Evolutionary conservation across 2,113 vertebrate genomes (phyloP).

Genomic region (Rattus rattus): DNA sequence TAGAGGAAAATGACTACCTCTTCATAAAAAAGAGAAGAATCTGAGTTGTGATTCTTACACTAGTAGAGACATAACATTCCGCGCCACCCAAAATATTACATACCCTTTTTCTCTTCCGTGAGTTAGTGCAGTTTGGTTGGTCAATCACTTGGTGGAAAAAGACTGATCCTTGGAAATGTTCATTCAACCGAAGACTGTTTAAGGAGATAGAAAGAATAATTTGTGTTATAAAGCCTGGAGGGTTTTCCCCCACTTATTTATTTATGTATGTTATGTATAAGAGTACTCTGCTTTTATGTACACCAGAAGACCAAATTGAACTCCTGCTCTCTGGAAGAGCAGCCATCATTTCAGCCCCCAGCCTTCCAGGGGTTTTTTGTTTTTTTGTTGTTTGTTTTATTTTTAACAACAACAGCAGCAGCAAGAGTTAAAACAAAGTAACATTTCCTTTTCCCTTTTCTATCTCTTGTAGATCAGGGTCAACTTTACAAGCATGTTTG

Average conservation of each 20-base stretch:
- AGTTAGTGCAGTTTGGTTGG: neutral
- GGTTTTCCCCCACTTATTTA: neutral
- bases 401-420: too few species aligned
- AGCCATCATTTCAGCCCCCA: too few species aligned
- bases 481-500: too few species aligned
- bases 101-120: neutral
- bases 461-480: neutral
- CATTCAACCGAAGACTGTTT: neutral
- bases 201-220: neutral
- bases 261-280: too few species aligned
- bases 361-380: too few species aligned
- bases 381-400: too few species aligned
- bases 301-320: too few species aligned
- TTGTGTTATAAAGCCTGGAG: neutral
- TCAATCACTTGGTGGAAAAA: neutral
- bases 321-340: too few species aligned
- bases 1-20: neutral
- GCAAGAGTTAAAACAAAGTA: neutral
- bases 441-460: neutral
- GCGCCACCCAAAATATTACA: neutral
- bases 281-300: too few species aligned
- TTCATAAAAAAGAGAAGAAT: too few species aligned
- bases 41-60: neutral
- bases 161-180: neutral
- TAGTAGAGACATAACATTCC: neutral